These are phyloP conservation scores for Pachycephus smyrnensis DNA, from an alignment of 2,888 invertebrate species.

Conservation along the genomic window DNA sequence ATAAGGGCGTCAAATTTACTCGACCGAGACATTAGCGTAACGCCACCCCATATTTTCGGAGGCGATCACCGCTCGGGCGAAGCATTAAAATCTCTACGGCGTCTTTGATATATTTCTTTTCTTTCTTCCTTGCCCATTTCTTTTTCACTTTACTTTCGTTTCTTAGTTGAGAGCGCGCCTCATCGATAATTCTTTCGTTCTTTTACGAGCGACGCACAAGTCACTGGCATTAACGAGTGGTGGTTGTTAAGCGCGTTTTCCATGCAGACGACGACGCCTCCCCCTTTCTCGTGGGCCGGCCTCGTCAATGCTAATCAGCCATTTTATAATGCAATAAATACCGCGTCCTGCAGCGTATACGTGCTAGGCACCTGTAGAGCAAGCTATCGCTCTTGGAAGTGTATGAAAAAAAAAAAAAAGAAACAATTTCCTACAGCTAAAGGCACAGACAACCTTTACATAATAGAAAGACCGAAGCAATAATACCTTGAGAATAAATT, in stretches of 20 bases:
- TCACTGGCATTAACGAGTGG: neutral
- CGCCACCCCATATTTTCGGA: neutral
- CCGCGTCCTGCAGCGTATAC: neutral
- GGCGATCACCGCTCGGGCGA: neutral
- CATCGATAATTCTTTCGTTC: neutral
- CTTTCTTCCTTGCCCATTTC: neutral
- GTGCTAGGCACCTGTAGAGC: neutral
- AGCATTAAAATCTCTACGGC: neutral
- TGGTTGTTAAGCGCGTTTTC: neutral
- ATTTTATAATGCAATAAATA: neutral
- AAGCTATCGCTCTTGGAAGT: neutral
- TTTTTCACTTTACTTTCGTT: neutral
- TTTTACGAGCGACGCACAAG: neutral
- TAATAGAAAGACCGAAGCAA: neutral
- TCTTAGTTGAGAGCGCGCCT: neutral
- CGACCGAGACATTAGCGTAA: neutral
- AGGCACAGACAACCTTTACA: neutral
- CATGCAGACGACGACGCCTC: neutral
- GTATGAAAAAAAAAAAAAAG: neutral
- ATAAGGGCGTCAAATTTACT: neutral
- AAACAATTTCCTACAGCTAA: neutral
- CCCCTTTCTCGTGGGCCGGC: neutral
- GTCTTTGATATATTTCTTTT: neutral
- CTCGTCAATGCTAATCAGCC: neutral
- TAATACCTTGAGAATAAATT: neutral